phyloP scores from a whole-genome alignment of 2,113 vertebrate species.

The Dendropsophus ebraccatus region DNA sequence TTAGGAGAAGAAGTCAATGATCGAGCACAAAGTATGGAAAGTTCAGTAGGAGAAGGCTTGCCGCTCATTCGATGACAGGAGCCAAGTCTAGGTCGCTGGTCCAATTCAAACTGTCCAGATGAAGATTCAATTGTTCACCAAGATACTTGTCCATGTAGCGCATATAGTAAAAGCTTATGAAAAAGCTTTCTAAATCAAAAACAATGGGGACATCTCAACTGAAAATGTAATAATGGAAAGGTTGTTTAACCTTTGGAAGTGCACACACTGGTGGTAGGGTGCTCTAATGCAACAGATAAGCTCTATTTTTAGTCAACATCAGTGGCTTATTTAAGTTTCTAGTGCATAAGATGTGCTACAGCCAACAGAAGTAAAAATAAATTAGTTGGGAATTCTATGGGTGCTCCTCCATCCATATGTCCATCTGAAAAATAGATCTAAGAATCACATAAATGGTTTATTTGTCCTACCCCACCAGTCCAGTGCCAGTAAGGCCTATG shows the following conservation, averaged over 20 bases:
- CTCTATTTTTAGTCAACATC: conserved; percentile 74
- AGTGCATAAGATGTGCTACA: conserved; percentile 82
- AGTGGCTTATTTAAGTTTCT: conserved; percentile 79
- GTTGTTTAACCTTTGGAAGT: conserved; percentile 71
- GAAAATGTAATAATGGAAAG: conserved; percentile 36
- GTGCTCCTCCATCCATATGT: conserved; percentile 69
- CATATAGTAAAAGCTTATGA: conserved; percentile 77
- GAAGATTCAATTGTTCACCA: conserved; percentile 69
- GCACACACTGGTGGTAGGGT: conserved; percentile 61
- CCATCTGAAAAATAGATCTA: conserved; percentile 77
- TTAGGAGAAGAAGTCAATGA: conserved; percentile 67
- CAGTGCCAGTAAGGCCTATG: conserved; percentile 80
- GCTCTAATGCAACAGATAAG: conserved; percentile 41
- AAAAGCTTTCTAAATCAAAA: conserved; percentile 73
- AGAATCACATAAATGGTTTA: conserved; percentile 68
- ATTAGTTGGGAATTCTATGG: conserved; percentile 63
- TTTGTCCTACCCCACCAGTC: conserved; percentile 76
- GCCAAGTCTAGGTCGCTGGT: conserved; percentile 78
- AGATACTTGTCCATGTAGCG: conserved; percentile 74
- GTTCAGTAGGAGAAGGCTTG: conserved; percentile 70
- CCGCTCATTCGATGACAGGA: conserved; percentile 71
- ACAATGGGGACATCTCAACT: conserved; percentile 62
- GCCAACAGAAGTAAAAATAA: conserved; percentile 69
- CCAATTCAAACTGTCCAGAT: conserved; percentile 75
- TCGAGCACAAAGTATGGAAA: conserved; percentile 71